Evolutionary conservation across 1,140 invertebrate genomes (phyloP), one percentile per base, ranked within the genome.

Genomic region (Neuroterus valhalla): DNA sequence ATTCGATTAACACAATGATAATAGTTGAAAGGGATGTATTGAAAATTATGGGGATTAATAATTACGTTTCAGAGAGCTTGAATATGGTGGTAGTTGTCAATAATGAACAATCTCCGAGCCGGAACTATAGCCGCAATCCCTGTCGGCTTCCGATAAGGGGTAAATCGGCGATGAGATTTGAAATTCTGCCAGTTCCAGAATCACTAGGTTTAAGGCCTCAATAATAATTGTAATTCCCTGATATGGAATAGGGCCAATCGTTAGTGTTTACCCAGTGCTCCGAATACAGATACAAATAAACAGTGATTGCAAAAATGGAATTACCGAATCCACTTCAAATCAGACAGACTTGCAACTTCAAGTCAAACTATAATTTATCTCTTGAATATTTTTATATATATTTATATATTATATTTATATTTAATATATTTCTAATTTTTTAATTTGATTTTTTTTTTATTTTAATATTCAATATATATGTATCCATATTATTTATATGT

Each of bases 201-300:
- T 66, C 55, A 44, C 55, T 69, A 74, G 42, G 70, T 69, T 62
- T 50, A 42, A 31, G 31, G 23, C 15, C 50, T 62, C 42, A 68
- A 74, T 75, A 81, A 76, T 77, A 68, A 79, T 80, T 74, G 74
- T 76, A 82, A 82, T 71, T 50, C 48, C 31, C 14, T 31, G 23
- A 74, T 69, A 68, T 75, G 84, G 75, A 82, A 85, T 84, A 84
- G 79, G 82, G 84, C 84, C 86, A 87, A 84, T 62, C 87, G 85
- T 83, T 84, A 84, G 77, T 82, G 62, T 3, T 68, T 71, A 71
- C 6, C 62, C 74, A 12, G 72, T 71, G 62, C 68, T 72, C 78
- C 62, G 67, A 75, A 75, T 79, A 67, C 67, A 21, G 52, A 62
- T 62, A 14, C 10, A 23, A 55, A 26, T 55, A 74, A 79, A 72